Evolutionary conservation across 2,113 vertebrate genomes (phyloP), one percentile per base, ranked within the genome.

Genomic region (Tylochromis polylepis): DNA sequence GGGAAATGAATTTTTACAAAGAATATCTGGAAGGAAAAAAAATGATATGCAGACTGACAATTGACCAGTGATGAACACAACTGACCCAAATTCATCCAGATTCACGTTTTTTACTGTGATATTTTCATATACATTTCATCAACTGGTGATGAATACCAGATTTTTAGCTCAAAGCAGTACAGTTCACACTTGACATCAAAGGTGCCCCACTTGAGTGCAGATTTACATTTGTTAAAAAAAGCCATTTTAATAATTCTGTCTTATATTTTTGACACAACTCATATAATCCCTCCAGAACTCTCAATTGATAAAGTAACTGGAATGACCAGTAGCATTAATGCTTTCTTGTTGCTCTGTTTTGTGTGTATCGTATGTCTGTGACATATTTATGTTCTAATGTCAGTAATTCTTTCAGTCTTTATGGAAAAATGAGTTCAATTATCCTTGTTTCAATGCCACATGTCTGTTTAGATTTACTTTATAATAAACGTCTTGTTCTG

Each of bases 201-300:
- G 22, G 3, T 2, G 22, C 38, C 0, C 8, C 0, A 46, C 67
- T 72, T 27, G 38, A 43, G 38, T 72, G 15, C 14, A 72, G 41
- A 72, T 49, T 49, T 49, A 49, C 8, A 46, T 75, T 1, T 75
- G 43, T 29, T 16, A 51, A 20, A 27, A 75, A 75, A 75, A 29
- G 49, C 29, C 15, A 29, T 75, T 75, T 75, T 20, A 51, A 75
- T 75, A 75, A 75, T 75, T 75, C 15, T 18, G 15, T 31, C 4
- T 49, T 18, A 49, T 41, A 67, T 72, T 49, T 70, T 72, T 46
- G 41, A 29, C 5, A 1, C 1, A 11, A 46, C n/a, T 20, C 9
- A 75, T 18, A 20, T 18, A 29, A 49, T 72, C 67, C 9, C 1
- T 7, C 9, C 67, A 72, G 67, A 72, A 24, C n/a, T 24, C 65